Conservation (phyloP, 2,797 vertebrate genomes). For the Parotocinclus haroldoi region DNA sequence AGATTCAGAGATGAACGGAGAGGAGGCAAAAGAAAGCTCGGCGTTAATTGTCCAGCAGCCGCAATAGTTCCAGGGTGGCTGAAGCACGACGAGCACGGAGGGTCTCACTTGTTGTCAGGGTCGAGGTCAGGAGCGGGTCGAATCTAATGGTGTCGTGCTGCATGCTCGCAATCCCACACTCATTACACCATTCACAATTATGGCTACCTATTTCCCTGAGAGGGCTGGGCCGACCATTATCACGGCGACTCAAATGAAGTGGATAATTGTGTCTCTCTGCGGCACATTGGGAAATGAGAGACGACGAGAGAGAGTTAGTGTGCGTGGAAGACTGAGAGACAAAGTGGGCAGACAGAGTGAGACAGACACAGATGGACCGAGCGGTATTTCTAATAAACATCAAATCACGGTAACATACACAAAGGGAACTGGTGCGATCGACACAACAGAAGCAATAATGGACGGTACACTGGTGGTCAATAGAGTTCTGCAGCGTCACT, state of each 20-base stretch:
- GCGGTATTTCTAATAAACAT: constrained; percentile 44
- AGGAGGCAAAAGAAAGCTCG: constrained; percentile 43
- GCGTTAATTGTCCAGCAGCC: constrained; percentile 70
- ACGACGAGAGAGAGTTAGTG: constrained; percentile 55
- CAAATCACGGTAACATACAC: constrained; percentile 29
- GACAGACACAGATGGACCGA: constrained; percentile 46
- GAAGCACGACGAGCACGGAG: constrained; percentile 29
- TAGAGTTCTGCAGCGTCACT: too few species aligned
- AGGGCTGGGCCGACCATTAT: constrained; percentile 75
- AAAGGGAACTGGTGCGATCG: not conserved
- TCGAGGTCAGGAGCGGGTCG: constrained; percentile 65
- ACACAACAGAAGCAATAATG: too few species aligned
- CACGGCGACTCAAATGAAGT: constrained; percentile 79
- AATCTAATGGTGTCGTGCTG: constrained; percentile 69
- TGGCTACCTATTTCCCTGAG: constrained; percentile 72
- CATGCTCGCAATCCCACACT: constrained; percentile 70
- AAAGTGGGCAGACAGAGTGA: constrained; percentile 28
- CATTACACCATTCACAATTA: constrained; percentile 81
- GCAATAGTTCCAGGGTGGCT: constrained; percentile 61
- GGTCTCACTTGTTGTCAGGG: constrained; percentile 67
- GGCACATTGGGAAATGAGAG: constrained; percentile 70
- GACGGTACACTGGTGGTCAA: too few species aligned
- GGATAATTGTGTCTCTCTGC: constrained; percentile 79
- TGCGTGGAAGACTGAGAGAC: constrained; percentile 46
- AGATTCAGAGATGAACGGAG: constrained; percentile 18